These are phyloP conservation scores for Linurgus olivaceus DNA, from an alignment of 2,797 vertebrate species.

Conservation along the genomic window DNA sequence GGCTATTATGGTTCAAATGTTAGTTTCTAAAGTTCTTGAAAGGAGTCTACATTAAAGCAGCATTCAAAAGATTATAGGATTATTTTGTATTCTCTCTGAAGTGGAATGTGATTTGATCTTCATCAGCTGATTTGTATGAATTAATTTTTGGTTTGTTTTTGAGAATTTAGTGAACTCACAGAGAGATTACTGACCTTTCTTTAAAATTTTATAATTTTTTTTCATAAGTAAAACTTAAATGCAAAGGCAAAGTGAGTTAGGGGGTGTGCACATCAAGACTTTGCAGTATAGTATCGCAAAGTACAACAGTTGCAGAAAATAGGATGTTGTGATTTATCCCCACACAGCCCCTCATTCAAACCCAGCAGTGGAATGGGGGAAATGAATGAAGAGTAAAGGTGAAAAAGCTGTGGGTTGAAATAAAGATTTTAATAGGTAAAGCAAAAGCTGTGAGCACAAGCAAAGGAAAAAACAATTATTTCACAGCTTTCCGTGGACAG, in stretches of 20 bases:
- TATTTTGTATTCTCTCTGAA: conserved; percentile 53
- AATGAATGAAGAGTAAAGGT: background rate
- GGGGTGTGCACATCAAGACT: background rate
- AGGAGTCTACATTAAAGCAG: conserved; percentile 34
- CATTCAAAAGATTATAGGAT: conserved; percentile 45
- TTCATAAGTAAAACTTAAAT: background rate
- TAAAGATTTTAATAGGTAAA: background rate
- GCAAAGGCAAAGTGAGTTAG: background rate
- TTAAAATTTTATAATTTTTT: background rate
- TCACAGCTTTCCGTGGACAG: accelerated
- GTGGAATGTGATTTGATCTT: conserved; percentile 53
- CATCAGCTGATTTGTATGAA: conserved; percentile 24
- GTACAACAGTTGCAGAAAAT: background rate
- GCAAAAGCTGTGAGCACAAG: background rate
- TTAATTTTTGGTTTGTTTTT: conserved; percentile 54
- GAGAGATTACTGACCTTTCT: background rate
- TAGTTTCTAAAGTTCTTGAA: conserved; percentile 50
- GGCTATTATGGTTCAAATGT: conserved; percentile 21
- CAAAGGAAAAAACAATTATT: background rate
- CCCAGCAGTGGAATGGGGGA: background rate
- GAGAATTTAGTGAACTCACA: conserved; percentile 18
- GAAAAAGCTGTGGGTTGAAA: background rate
- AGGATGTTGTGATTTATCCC: background rate
- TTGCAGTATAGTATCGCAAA: background rate
- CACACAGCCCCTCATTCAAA: background rate